phyloP scores from a whole-genome alignment of 2,888 invertebrate species.

The Apoda limacodes region DNA sequence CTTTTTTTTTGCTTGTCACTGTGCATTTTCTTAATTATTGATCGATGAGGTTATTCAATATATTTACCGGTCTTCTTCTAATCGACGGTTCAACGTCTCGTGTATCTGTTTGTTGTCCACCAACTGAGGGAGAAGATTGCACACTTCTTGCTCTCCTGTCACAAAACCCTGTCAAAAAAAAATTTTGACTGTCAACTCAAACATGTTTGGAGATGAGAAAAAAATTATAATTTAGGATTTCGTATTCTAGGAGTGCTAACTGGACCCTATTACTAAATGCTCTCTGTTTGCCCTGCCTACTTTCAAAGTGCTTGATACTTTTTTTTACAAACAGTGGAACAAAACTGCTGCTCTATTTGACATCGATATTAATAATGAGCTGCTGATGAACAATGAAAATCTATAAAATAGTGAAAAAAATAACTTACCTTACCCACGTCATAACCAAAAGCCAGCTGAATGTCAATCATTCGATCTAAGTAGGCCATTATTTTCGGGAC shows the following conservation, averaged over 20 bases:
- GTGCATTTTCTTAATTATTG: too few relatives aligned
- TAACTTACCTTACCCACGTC: constrained; percentile 68
- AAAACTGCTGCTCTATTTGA: too few relatives aligned
- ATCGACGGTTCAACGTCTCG: constrained; percentile 36
- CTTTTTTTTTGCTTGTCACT: too few relatives aligned
- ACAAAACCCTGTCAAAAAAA: constrained; percentile 59
- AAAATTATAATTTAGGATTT: neutral
- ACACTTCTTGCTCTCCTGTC: constrained; percentile 71
- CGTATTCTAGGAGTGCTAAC: neutral
- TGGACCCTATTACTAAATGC: neutral
- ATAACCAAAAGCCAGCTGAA: constrained; percentile 69
- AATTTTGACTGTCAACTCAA: neutral
- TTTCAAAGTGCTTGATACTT: too few relatives aligned
- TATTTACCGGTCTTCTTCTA: constrained; percentile 49
- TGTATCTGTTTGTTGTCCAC: constrained; percentile 53
- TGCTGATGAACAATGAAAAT: too few relatives aligned
- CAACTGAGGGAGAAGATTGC: constrained; percentile 61
- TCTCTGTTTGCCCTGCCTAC: too few relatives aligned
- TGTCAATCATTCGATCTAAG: constrained; percentile 66
- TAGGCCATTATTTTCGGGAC: constrained; percentile 63
- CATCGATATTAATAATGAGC: too few relatives aligned
- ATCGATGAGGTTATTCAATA: too few relatives aligned
- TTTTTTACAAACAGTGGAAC: too few relatives aligned
- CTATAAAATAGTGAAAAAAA: too few relatives aligned
- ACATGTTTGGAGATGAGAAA: neutral